Evolutionary conservation across 2,797 vertebrate species (phyloP), one percentile per base, ranked within the genome.

Genomic region (Argentina silus): DNA sequence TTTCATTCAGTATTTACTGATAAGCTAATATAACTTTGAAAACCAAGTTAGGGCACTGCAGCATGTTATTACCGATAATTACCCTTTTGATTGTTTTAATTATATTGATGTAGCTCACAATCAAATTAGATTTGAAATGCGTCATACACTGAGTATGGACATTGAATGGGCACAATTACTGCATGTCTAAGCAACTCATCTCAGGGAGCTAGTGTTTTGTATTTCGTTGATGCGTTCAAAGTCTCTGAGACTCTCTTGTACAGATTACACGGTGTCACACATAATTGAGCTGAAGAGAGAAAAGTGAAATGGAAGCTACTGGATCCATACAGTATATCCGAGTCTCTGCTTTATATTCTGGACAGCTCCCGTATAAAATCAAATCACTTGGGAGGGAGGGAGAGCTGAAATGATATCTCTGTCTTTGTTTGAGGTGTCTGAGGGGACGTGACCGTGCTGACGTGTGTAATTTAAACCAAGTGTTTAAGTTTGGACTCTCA

Each of bases 281-380:
- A 67, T 79, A 81, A 79, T 73, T 77, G 73, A 71, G 51, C 63
- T 81, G 70, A 72, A 62, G 61, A 61, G 78, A 74, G 70, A 57
- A 75, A 23, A 70, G 63, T 15, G n/a, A 51, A 56, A 78, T 45
- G 43, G 62, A 64, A 55, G 59, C 56, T 67, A 53, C 56, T 27
- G 57, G 5, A 23, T 59, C 8, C 17, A 44, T 48, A 63, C 61
- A 69, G 50, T 50, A 57, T 55, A 62, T 27, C 66, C 44, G 63
- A 67, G 23, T 62, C 47, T 57, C 64, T 36, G 36, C 50, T 64
- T 67, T 78, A 71, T 48, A 55, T 6, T 66, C 61, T 53, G 71
- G 56, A 61, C 50, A 53, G 43, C 11, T 60, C 57, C 23, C 19
- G 11, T 51, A 15, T 1, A 51, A 11, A 51, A 51, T 51, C 3